Conservation (phyloP, 1,140 invertebrate genomes). For the Thaumatotibia leucotreta region DNA sequence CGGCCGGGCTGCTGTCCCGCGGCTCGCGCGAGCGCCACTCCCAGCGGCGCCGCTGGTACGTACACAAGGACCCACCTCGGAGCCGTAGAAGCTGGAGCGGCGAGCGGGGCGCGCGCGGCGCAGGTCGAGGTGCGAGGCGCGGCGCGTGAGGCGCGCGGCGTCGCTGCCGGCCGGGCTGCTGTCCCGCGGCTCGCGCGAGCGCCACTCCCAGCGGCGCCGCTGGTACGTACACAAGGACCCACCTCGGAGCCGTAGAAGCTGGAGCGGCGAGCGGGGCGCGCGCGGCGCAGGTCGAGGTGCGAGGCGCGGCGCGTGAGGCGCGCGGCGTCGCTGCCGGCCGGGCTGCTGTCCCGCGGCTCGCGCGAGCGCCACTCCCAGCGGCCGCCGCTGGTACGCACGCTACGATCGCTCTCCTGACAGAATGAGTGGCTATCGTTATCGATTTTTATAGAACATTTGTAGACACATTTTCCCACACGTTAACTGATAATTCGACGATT, state of each 20-base stretch:
- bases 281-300: conserved; percentile 49
- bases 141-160: conserved; percentile 42
- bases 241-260: conserved; percentile 50
- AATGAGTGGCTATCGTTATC: too few relatives aligned
- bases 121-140: conserved; percentile 59
- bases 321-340: conserved; percentile 37
- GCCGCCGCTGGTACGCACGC: conserved; percentile 48
- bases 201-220: too few relatives aligned
- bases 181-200: too few relatives aligned
- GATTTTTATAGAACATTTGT: not conserved
- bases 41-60: conserved; percentile 39
- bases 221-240: too few relatives aligned
- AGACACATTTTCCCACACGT: too few relatives aligned
- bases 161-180: too few relatives aligned
- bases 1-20: conserved; percentile 55
- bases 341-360: conserved; percentile 58
- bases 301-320: conserved; percentile 54
- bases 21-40: conserved; percentile 39
- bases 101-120: conserved; percentile 36
- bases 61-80: too few relatives aligned
- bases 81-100: conserved; percentile 45
- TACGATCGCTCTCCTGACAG: conserved; percentile 63
- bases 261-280: conserved; percentile 37
- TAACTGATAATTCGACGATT: too few relatives aligned
- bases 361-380: conserved; percentile 27